These are phyloP conservation scores for Anoplophora glabripennis DNA, from an alignment of 1,140 invertebrate genomes.

Conservation along the genomic window DNA sequence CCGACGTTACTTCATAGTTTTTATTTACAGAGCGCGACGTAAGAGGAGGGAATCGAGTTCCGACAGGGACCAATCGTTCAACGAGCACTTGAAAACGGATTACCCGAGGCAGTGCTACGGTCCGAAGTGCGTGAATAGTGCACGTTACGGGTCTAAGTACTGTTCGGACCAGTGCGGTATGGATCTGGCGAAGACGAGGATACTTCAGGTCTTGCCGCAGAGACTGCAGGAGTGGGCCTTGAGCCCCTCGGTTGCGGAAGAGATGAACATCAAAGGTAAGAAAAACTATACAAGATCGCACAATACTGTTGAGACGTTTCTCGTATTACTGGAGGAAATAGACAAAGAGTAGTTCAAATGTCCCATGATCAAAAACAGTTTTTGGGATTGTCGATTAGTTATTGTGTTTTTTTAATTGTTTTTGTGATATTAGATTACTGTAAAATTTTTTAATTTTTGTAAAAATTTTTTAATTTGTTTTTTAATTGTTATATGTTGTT, in stretches of 20 bases:
- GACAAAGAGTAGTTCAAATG: too few relatives aligned
- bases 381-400: too few relatives aligned
- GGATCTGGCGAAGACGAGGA: slow-evolving; percentile 81
- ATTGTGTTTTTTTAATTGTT: too few relatives aligned
- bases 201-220: slow-evolving; percentile 83
- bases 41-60: slow-evolving; percentile 45
- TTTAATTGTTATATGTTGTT: too few relatives aligned
- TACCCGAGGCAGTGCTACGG: slow-evolving; percentile 84
- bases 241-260: slow-evolving; percentile 84
- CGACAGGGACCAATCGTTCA: slow-evolving; percentile 37
- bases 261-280: slow-evolving; percentile 69
- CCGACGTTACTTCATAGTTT: not conserved
- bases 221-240: slow-evolving; percentile 93
- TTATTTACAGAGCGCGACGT: slow-evolving; percentile 30
- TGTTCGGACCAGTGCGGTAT: slow-evolving; percentile 93
- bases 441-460: too few relatives aligned
- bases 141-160: slow-evolving; percentile 86
- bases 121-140: slow-evolving; percentile 77
- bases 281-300: too few relatives aligned
- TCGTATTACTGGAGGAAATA: too few relatives aligned
- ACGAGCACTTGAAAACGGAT: slow-evolving; percentile 41
- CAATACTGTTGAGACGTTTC: too few relatives aligned
- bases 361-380: too few relatives aligned
- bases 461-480: too few relatives aligned
- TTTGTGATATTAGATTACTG: too few relatives aligned